phyloP scores from a whole-genome alignment of 1,140 invertebrate species.

The Diorhabda elongata region DNA sequence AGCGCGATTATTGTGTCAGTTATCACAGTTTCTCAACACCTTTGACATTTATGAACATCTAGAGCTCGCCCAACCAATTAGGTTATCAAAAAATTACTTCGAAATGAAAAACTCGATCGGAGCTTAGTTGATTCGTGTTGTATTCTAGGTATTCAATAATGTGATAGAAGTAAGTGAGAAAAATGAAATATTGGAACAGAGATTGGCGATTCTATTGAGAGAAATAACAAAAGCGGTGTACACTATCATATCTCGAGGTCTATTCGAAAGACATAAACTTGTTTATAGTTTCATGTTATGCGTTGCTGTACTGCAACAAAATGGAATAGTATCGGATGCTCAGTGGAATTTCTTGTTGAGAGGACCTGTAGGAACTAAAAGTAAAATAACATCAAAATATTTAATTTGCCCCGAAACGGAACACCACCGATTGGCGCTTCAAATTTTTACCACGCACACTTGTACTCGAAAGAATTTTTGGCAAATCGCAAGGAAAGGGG shows the following conservation, averaged over 20 bases:
- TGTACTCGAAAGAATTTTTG: too few relatives aligned
- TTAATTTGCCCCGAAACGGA: too few relatives aligned
- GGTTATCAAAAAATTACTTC: too few relatives aligned
- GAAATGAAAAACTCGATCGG: too few relatives aligned
- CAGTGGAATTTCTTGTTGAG: slow-evolving; percentile 75
- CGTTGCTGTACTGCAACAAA: slow-evolving; percentile 66
- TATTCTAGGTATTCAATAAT: slow-evolving; percentile 66
- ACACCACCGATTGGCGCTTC: too few relatives aligned
- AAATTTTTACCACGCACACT: too few relatives aligned
- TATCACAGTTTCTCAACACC: too few relatives aligned
- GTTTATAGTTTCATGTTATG: slow-evolving; percentile 83
- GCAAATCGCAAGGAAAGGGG: too few relatives aligned
- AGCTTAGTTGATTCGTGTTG: neutral
- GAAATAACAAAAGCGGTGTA: slow-evolving; percentile 81
- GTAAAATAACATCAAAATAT: slow-evolving; percentile 7
- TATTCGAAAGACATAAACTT: slow-evolving; percentile 90
- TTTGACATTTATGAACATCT: too few relatives aligned
- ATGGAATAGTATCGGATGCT: slow-evolving; percentile 50
- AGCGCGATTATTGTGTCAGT: too few relatives aligned
- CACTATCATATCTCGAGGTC: slow-evolving; percentile 77
- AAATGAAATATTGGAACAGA: slow-evolving; percentile 55
- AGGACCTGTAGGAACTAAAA: slow-evolving; percentile 57
- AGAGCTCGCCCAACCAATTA: too few relatives aligned
- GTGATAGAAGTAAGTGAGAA: slow-evolving; percentile 70
- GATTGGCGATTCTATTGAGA: slow-evolving; percentile 63